These are phyloP conservation scores for Dicrostonyx torquatus DNA, from an alignment of 2,797 vertebrate species.

Conservation along the genomic window DNA sequence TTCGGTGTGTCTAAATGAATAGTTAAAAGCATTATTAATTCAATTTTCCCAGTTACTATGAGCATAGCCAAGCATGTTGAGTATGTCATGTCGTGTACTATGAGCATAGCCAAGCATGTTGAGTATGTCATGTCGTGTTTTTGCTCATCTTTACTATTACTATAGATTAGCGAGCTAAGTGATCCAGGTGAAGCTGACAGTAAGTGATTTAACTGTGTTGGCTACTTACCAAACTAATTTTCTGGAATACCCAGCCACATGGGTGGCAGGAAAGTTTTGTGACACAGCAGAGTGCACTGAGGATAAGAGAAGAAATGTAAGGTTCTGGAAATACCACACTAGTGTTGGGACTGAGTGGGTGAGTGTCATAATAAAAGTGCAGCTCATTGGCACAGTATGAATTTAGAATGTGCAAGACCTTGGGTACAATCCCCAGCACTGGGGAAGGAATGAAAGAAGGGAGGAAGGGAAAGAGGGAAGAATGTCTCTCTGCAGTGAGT, in stretches of 20 bases:
- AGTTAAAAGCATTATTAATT: conserved; percentile 26
- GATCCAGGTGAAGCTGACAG: neutral
- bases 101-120: neutral
- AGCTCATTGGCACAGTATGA: neutral
- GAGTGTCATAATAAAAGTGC: fast-evolving
- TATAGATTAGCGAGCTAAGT: neutral
- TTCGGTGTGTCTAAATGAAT: neutral
- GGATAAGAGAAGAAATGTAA: neutral
- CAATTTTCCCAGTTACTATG: neutral
- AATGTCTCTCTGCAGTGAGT: neutral
- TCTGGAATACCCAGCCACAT: neutral
- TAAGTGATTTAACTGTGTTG: neutral
- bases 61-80: neutral
- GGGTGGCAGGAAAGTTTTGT: neutral
- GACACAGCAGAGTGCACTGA: neutral
- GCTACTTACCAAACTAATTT: neutral
- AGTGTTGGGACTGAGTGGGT: neutral
- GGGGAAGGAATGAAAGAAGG: neutral
- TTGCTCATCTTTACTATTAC: neutral
- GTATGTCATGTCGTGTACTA: neutral
- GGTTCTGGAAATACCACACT: neutral
- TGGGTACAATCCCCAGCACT: neutral
- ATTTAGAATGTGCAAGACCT: neutral
- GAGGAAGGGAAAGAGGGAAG: neutral
- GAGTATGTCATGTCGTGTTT: neutral